phyloP scores from a whole-genome alignment of 2,797 vertebrate species.

The Cynopterus sphinx region DNA sequence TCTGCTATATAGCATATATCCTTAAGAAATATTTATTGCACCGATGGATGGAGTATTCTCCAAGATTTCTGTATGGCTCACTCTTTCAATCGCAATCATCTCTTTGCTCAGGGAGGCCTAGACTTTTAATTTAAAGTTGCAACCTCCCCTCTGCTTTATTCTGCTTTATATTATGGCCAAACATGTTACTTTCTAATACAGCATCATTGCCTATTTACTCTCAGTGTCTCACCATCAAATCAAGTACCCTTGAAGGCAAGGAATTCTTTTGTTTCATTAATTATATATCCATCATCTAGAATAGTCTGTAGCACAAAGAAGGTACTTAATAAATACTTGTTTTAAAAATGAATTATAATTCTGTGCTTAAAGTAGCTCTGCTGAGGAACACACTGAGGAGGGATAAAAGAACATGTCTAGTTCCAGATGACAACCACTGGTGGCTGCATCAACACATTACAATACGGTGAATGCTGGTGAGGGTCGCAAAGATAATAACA shows the following conservation, averaged over 20 bases:
- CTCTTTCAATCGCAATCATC: neutral
- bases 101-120: neutral
- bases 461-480: neutral
- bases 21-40: neutral
- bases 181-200: neutral
- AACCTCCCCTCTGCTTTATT: neutral
- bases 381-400: neutral
- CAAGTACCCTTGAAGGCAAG: neutral
- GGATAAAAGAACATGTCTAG: neutral
- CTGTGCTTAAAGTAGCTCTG: neutral
- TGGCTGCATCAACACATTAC: fast-evolving
- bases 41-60: neutral
- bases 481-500: neutral
- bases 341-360: neutral
- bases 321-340: neutral
- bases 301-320: neutral
- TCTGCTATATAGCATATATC: neutral
- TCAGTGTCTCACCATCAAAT: neutral
- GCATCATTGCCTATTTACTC: neutral
- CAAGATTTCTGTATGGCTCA: neutral
- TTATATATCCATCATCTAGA: neutral
- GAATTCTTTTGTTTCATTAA: neutral
- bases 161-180: neutral
- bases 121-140: neutral
- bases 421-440: neutral